A percentile compares a stretch with the other conserved stretches of the same genome.
phyloP scores from a whole-genome alignment of 2,113 vertebrate genomes.

The cattle (Bos taurus) region ARS-UCD2.0 NC_037332.1:6046501-6047000 shows the following conservation, averaged over 20 bases:
- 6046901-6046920: neutral
- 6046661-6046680: neutral
- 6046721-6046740: neutral
- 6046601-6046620: neutral
- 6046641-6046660: neutral
- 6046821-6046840: neutral
- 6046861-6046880: neutral
- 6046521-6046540: neutral
- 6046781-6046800: neutral
- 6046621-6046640: neutral
- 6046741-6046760: neutral
- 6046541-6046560: neutral
- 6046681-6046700: neutral
- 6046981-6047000: neutral
- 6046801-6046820: neutral
- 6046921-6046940: neutral
- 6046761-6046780: neutral
- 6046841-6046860: neutral
- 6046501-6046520: neutral
- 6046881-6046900: neutral
- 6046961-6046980: neutral
- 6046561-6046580: neutral
- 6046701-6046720: neutral
- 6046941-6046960: neutral
- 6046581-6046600: neutral